Conservation (phyloP, 2,888 invertebrate genomes). For the Lycaena phlaeas region DNA sequence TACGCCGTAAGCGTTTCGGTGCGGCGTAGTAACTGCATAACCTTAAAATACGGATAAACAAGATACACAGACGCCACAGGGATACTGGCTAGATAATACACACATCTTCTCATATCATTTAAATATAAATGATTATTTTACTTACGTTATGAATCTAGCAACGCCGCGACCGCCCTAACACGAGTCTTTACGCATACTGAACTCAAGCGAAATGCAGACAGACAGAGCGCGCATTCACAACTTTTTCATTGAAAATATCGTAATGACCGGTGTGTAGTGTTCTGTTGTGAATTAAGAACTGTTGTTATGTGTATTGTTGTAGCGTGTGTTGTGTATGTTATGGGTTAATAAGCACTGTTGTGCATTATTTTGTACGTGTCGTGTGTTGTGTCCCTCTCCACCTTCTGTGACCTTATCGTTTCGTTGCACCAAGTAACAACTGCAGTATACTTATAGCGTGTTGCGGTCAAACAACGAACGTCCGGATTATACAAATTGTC, state of each 20-base stretch:
- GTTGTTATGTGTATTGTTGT: no score
- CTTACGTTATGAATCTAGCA: constrained; percentile 35
- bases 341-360: no score
- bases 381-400: no score
- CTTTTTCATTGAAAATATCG: constrained; percentile 40
- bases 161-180: constrained; percentile 40
- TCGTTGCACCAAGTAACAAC: constrained; percentile 53
- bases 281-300: constrained; percentile 50
- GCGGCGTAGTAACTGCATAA: constrained; percentile 40
- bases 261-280: constrained; percentile 31
- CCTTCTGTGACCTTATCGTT: constrained; percentile 61
- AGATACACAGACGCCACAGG: constrained; percentile 11
- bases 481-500: constrained; percentile 2
- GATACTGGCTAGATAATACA: constrained; percentile 16
- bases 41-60: constrained; percentile 11
- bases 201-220: constrained; percentile 35
- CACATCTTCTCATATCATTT: constrained; percentile 35
- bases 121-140: constrained; percentile 26
- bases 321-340: no score
- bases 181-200: constrained; percentile 49
- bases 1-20: constrained; percentile 51
- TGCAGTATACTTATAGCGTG: constrained; percentile 34
- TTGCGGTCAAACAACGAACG: constrained; percentile 17
- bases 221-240: constrained; percentile 28
- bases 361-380: no score